These are phyloP conservation scores for Epinotia ramella DNA, from an alignment of 2,888 invertebrate species.

Conservation along the genomic window DNA sequence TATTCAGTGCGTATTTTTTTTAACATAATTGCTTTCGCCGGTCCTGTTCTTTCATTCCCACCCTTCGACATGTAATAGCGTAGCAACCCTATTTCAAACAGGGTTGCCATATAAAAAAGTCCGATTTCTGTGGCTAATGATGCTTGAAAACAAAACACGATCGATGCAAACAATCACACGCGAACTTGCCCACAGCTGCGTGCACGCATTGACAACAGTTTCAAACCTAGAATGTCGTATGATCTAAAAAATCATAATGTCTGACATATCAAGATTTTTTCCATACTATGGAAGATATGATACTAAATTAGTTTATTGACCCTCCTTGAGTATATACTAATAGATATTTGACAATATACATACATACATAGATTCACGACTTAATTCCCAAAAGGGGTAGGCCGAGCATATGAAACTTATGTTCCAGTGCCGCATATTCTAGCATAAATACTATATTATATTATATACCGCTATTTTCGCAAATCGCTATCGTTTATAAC, in stretches of 20 bases:
- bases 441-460: too few relatives aligned
- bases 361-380: too few relatives aligned
- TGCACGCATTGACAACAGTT: slow-evolving; percentile 15
- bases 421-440: too few relatives aligned
- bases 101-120: slow-evolving; percentile 11
- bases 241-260: too few relatives aligned
- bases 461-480: too few relatives aligned
- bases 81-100: slow-evolving; percentile 23
- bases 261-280: too few relatives aligned
- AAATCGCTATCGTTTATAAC: too few relatives aligned
- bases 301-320: background rate
- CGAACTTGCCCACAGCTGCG: slow-evolving; percentile 14
- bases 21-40: slow-evolving; percentile 6
- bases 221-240: slow-evolving; percentile 10
- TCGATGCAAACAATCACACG: slow-evolving; percentile 30
- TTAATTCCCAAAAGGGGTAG: too few relatives aligned
- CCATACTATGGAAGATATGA: background rate
- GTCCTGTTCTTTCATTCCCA: background rate
- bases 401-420: too few relatives aligned
- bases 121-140: background rate
- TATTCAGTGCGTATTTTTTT: slow-evolving; percentile 6
- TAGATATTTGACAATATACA: background rate
- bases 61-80: slow-evolving; percentile 8
- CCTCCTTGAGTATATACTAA: background rate
- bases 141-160: slow-evolving; percentile 26